Percentiles rank a stretch among this genome's conserved stretches.
Evolutionary conservation across 2,888 invertebrate species (phyloP).

Genomic region (Meiosimyza decipiens): DNA sequence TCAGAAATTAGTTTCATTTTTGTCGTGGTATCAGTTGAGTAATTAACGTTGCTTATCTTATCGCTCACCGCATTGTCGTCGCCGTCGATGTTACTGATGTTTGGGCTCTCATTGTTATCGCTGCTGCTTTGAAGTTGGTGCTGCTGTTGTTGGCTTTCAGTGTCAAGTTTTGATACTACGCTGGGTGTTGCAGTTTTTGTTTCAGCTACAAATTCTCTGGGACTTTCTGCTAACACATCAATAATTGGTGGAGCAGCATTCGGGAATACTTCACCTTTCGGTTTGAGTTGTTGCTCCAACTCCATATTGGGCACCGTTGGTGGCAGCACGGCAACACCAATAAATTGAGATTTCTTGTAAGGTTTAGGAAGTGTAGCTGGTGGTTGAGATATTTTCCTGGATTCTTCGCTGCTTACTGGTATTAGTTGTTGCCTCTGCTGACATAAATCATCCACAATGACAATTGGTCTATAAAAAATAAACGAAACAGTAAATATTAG

Average conservation of each 20-base stretch:
- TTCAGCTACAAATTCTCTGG: slow-evolving; percentile 20
- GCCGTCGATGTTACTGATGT: slow-evolving; percentile 21
- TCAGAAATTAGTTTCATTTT: background rate
- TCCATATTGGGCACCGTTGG: slow-evolving; percentile 50
- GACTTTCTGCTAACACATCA: background rate
- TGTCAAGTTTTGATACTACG: background rate
- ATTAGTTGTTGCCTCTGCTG: slow-evolving; percentile 46
- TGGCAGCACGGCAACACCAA: slow-evolving; percentile 51
- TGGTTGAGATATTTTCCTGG: background rate
- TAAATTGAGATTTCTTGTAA: slow-evolving; percentile 48
- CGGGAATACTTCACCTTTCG: background rate
- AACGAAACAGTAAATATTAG: slow-evolving; percentile 31
- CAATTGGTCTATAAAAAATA: slow-evolving; percentile 55
- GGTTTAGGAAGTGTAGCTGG: slow-evolving; percentile 33
- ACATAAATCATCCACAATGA: slow-evolving; percentile 60
- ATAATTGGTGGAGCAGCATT: background rate
- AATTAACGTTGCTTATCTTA: slow-evolving; percentile 39
- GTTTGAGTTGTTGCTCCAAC: slow-evolving; percentile 33
- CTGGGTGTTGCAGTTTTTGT: slow-evolving; percentile 10
- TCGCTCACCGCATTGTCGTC: slow-evolving; percentile 34
- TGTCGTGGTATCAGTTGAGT: slow-evolving; percentile 37
- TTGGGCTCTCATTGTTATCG: slow-evolving; percentile 22
- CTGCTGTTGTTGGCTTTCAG: slow-evolving; percentile 23
- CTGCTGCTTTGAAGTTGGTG: slow-evolving; percentile 34
- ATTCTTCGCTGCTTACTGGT: slow-evolving; percentile 13